Percentiles rank a stretch among this genome's conserved stretches.
Evolutionary conservation across 2,888 invertebrate species (phyloP).

Genomic region (Volucella inflata): DNA sequence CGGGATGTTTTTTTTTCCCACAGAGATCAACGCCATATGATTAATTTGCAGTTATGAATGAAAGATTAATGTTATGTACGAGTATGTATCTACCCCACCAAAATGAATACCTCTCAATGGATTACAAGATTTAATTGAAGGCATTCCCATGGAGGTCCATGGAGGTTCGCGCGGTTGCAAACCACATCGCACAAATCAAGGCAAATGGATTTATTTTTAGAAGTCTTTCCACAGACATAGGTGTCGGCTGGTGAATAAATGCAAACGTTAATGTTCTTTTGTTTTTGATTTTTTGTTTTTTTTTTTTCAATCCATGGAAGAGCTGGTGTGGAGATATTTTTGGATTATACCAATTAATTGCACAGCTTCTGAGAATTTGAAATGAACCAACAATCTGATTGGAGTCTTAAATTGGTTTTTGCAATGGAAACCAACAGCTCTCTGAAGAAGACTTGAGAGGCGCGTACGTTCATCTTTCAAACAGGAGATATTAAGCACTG

Average conservation of each 20-base stretch:
- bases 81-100: constrained; percentile 6
- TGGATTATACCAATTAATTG: not conserved
- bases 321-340: constrained; percentile 24
- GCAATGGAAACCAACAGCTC: not conserved
- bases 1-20: constrained; percentile 46
- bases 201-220: constrained; percentile 49
- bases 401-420: constrained; percentile 1
- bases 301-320: constrained; percentile 25
- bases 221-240: constrained; percentile 27
- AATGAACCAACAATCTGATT: not conserved
- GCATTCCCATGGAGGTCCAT: constrained; percentile 60
- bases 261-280: constrained; percentile 15
- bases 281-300: too few species aligned
- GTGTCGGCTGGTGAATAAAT: constrained; percentile 24
- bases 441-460: not conserved
- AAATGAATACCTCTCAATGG: constrained; percentile 25
- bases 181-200: constrained; percentile 7
- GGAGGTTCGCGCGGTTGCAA: not conserved
- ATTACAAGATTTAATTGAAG: constrained; percentile 64
- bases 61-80: constrained; percentile 7
- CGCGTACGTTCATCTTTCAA: not conserved
- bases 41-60: constrained; percentile 61
- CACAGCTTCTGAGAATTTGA: constrained; percentile 16
- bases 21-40: constrained; percentile 63
- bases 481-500: too few species aligned